Conservation (phyloP, 2,797 vertebrate species). For the Neolamprologus multifasciatus region DNA sequence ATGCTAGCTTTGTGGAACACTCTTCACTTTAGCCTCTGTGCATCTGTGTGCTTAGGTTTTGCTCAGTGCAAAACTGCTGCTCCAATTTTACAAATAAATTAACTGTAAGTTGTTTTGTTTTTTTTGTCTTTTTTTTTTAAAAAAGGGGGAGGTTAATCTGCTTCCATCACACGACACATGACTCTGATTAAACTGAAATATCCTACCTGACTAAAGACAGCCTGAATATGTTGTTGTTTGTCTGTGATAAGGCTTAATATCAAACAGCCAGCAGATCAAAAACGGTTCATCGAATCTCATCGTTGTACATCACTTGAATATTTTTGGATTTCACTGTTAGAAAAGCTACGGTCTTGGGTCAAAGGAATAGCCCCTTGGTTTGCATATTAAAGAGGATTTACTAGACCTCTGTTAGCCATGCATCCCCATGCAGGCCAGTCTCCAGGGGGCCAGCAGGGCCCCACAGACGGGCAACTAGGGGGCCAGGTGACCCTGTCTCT, state of each 20-base stretch:
- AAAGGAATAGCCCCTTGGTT: constrained; percentile 67
- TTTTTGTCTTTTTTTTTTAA: accelerated
- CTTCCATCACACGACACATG: neutral
- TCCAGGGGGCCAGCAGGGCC: constrained; percentile 77
- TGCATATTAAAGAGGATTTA: constrained; percentile 68
- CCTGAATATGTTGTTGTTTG: constrained; percentile 3
- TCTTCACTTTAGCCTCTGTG: constrained; percentile 68
- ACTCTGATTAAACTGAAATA: constrained; percentile 22
- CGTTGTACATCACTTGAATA: constrained; percentile 51
- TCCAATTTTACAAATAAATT: constrained; percentile 27
- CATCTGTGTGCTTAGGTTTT: constrained; percentile 59
- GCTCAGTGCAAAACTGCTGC: constrained; percentile 39
- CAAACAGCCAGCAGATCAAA: constrained; percentile 55
- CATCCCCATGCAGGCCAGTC: constrained; percentile 70
- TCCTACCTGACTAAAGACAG: constrained; percentile 1
- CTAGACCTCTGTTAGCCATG: constrained; percentile 67
- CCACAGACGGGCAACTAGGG: constrained; percentile 74
- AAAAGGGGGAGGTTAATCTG: neutral
- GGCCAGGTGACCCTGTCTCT: constrained; percentile 76
- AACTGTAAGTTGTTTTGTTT: neutral
- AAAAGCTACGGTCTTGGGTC: constrained; percentile 67
- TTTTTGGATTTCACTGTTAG: constrained; percentile 61
- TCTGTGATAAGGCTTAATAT: constrained; percentile 44
- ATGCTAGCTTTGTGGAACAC: constrained; percentile 68
- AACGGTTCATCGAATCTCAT: constrained; percentile 42